Base-by-base conservation (phyloP, 2,113 vertebrate genomes). In the Tragelaphus buxtoni region DNA sequence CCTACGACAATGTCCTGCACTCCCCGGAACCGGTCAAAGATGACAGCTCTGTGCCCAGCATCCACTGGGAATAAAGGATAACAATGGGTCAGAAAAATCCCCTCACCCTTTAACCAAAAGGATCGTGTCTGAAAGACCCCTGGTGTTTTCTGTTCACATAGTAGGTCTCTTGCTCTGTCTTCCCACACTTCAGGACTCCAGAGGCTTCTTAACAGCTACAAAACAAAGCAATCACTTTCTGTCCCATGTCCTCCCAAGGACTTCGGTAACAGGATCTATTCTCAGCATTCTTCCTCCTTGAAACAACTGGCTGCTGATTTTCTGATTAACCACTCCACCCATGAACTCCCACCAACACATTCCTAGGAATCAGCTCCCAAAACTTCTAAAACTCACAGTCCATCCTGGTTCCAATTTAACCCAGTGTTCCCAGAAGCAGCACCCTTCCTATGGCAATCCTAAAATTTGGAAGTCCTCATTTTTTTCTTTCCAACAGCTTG, bases 21-120 rank as follows among this genome's bases (percentile, higher is more conserved):
- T 0, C 99, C 99, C 0, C 99, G 98, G 97, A 99, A 99, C 1
- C 99, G 98, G 98, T 99, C 99, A 45, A 99, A 99, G 98, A 99
- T 99, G 72, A 99, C 99, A 1, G 99, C 99, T 76, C 98, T 98
- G 98, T 99, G 99, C 1, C 99, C 76, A 79, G 77, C 99, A 1
- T 79, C 76, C 99, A 9, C 99, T 99, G 92, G 18, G 91, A 95
- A 47, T 56, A 47, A 97, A 88, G 47, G 14, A 82, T 4, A 22
- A 72, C 0, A 32, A 82, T 7, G n/a, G 0, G 0, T 98, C 86
- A 96, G 35, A 82, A 14, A 10, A 76, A 45, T 6, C 18, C 30
- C 55, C 42, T 69, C 14, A 58, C 13, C 26, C 51, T 51, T 83
- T 76, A 72, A 72, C 88, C 47, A 4, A 45, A 81, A 65, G 30